These are phyloP conservation scores for Ecliptopera silaceata DNA, from an alignment of 2,888 invertebrate species.

Conservation along the genomic window DNA sequence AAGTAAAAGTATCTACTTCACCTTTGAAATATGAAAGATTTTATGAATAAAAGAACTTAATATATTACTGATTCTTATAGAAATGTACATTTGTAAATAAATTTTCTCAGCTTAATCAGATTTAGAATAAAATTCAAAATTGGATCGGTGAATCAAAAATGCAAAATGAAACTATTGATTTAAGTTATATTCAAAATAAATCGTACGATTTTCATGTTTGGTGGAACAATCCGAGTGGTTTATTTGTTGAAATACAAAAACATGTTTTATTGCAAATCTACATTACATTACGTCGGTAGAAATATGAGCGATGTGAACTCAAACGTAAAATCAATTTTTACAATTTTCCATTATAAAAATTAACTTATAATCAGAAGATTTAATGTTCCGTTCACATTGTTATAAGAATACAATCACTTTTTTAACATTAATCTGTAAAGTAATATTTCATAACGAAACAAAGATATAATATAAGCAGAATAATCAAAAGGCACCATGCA, in stretches of 20 bases:
- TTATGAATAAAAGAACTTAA: no score
- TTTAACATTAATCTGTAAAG: no score
- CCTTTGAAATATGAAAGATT: no score
- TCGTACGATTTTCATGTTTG: conserved; percentile 12
- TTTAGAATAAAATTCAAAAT: no score
- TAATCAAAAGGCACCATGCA: no score
- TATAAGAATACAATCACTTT: not conserved
- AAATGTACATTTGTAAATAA: no score
- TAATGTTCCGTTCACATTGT: not conserved
- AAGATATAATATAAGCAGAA: no score
- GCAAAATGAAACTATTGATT: not conserved
- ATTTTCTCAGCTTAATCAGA: no score
- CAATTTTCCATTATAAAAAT: conserved; percentile 9
- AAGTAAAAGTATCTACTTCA: no score
- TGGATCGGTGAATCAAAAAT: no score
- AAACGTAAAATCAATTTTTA: conserved; percentile 18
- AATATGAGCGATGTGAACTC: conserved; percentile 5
- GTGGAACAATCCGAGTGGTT: not conserved
- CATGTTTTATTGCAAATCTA: not conserved
- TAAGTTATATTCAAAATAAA: not conserved
- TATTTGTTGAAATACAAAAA: conserved; percentile 1
- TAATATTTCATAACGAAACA: no score
- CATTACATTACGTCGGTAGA: not conserved
- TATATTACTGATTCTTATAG: no score
- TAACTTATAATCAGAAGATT: conserved; percentile 1